A percentile compares a stretch with the other conserved stretches of the same genome.
Conservation (phyloP, 1,140 invertebrate genomes). For the Bombus consobrinus region DNA sequence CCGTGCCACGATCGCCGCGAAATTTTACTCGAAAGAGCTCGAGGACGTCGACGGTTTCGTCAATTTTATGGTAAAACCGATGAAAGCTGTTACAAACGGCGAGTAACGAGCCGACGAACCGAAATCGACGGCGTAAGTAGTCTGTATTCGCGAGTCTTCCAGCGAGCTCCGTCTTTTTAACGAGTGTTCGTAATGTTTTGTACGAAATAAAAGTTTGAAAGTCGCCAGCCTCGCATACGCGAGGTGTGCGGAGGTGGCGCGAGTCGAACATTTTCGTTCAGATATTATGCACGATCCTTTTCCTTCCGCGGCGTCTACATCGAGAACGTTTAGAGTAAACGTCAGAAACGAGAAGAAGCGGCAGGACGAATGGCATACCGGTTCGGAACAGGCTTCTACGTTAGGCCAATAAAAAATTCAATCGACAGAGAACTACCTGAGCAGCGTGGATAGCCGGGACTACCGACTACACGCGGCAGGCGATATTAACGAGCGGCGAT, state of each 20-base stretch:
- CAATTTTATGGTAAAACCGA: slow-evolving; percentile 82
- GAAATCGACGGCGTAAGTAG: not conserved
- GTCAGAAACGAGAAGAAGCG: slow-evolving; percentile 36
- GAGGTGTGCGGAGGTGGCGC: not conserved
- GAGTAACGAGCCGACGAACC: slow-evolving; percentile 4
- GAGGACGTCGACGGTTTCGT: slow-evolving; percentile 92
- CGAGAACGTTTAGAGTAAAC: slow-evolving; percentile 27
- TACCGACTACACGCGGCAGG: slow-evolving; percentile 53
- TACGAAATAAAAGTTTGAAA: slow-evolving; percentile 32
- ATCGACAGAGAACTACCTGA: slow-evolving; percentile 64
- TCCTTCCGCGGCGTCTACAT: not conserved
- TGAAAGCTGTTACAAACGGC: slow-evolving; percentile 12
- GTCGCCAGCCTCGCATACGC: too few relatives aligned
- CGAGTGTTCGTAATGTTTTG: slow-evolving; percentile 7
- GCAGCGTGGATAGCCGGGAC: slow-evolving; percentile 40
- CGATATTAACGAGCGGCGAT: slow-evolving; percentile 73
- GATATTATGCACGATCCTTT: not conserved
- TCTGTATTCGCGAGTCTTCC: not conserved
- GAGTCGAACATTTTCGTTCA: not conserved
- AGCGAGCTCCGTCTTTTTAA: not conserved
- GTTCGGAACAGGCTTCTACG: slow-evolving; percentile 51
- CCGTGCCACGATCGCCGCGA: slow-evolving; percentile 89
- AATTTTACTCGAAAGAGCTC: slow-evolving; percentile 91
- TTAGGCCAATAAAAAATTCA: slow-evolving; percentile 62
- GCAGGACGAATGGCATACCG: slow-evolving; percentile 53